Base-by-base conservation (phyloP, 1,140 invertebrate species). In the Mycetomoellerius zeteki region DNA sequence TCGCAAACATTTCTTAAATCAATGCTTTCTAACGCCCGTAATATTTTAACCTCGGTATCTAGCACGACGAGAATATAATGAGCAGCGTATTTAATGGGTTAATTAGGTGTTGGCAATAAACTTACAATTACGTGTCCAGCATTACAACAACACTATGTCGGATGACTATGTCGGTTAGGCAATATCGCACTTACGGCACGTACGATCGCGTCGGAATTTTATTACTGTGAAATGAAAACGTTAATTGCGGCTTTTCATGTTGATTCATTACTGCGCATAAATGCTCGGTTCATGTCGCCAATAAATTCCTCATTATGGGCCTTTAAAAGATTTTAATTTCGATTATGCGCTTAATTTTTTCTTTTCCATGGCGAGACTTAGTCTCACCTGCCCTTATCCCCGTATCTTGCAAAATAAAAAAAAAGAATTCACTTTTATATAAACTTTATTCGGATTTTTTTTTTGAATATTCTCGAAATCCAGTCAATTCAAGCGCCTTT, bases 401-500 rank as follows among this genome's bases (percentile, higher is more conserved):
- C 21, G 27, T 33, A 37, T 24, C 50, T 54, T 43, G 43, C 52
- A 82, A 75, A 84, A 60, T 43, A 75, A 47, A 73, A 50, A 64
- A 64, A 50, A 56, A 56, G 24, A 47, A 60, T 60, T 75, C 0
- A 73, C 64, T 75, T 84, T 84, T 84, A 60, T 82, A 82, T 43
- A 84, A 84, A 84, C 80, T 84, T 84, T 75, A 84, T 84, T 75
- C 54, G 69, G 10, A 69, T n/a, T 30, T 24, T 85, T 72, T 72
- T 75, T 85, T 52, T 27, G 27, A 33, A 56, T 60, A 78, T 85
- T 82, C 58, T 86, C 81, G 80, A 72, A 85, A 85, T 80, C 87
- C 65, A 69, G 80, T n/a, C 78, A 85, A 89, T 75, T 88, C 88
- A 81, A 89, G 72, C 73, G 65, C 64, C 81, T 88, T 88, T 89